Evolutionary conservation across 53 echinoderm and acorn worm species (phyloP).

Genomic region (Apostichopus leukothele): DNA sequence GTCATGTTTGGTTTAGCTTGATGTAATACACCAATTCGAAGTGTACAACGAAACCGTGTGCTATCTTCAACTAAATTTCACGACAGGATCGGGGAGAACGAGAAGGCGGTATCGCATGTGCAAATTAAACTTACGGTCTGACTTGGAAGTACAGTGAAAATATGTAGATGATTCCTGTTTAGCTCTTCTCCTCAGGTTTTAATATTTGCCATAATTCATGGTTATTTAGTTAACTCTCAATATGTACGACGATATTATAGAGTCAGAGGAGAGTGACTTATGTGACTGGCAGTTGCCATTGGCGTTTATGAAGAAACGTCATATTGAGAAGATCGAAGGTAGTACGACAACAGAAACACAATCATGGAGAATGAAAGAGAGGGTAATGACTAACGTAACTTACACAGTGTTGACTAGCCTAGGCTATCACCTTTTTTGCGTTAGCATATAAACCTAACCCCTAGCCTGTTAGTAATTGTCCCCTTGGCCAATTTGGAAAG

Average conservation of each 20-base stretch:
- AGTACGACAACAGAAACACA: slow-evolving; percentile 83
- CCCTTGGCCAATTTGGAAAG: too few relatives aligned
- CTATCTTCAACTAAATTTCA: neutral
- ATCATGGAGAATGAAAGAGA: slow-evolving; percentile 98
- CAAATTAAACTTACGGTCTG: too few relatives aligned
- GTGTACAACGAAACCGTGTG: slow-evolving; percentile 1
- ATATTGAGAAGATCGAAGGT: slow-evolving; percentile 81
- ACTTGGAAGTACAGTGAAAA: too few relatives aligned
- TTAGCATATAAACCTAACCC: too few relatives aligned
- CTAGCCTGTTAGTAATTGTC: too few relatives aligned
- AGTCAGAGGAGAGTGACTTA: slow-evolving; percentile 91
- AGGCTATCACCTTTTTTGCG: neutral
- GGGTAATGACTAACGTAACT: slow-evolving; percentile 56
- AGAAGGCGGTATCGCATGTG: too few relatives aligned
- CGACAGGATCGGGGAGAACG: neutral
- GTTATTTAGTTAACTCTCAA: slow-evolving; percentile 14
- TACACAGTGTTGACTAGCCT: too few relatives aligned
- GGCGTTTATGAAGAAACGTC: slow-evolving; percentile 97
- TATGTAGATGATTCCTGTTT: too few relatives aligned
- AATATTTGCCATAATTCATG: neutral
- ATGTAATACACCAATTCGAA: neutral
- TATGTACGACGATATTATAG: slow-evolving; percentile 82
- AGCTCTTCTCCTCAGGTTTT: too few relatives aligned
- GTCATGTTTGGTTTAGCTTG: too few relatives aligned
- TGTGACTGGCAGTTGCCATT: slow-evolving; percentile 94